Conservation (phyloP, 1,140 invertebrate genomes). For the Sminthurinus signatus region DNA sequence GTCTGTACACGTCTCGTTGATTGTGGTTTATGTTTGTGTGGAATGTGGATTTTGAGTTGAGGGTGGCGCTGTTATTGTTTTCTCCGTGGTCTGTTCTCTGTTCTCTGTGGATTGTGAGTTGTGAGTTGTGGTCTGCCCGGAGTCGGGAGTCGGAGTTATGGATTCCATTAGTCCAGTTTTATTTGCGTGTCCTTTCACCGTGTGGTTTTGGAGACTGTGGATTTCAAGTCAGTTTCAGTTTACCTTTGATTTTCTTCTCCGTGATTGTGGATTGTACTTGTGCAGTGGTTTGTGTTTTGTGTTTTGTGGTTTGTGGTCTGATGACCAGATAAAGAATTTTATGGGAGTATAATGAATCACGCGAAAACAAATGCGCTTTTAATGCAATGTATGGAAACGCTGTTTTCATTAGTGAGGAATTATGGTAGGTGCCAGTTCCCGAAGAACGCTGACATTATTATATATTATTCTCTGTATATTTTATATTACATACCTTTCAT, state of each 20-base stretch:
- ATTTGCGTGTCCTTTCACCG: background rate
- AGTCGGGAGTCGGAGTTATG: background rate
- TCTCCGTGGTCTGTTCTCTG: no score
- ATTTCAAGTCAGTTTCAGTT: background rate
- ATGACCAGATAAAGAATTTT: slow-evolving; percentile 21
- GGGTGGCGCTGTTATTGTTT: no score
- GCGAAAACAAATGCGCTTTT: slow-evolving; percentile 38
- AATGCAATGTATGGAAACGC: no score
- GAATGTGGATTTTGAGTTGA: no score
- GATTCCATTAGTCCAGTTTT: slow-evolving; percentile 8
- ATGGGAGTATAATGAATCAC: slow-evolving; percentile 35
- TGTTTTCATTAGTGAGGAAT: no score
- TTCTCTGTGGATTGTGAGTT: background rate
- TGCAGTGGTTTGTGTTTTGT: background rate
- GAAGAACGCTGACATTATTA: no score
- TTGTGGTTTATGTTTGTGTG: background rate
- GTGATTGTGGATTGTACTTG: no score
- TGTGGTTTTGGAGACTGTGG: background rate
- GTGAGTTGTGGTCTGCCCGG: no score
- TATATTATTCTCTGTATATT: no score
- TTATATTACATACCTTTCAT: no score
- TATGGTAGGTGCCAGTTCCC: no score
- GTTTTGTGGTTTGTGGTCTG: slow-evolving; percentile 3
- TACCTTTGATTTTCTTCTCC: slow-evolving; percentile 4
- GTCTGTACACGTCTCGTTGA: background rate